Percentiles rank a stretch among this genome's conserved stretches.
Evolutionary conservation across 2,797 vertebrate genomes (phyloP).

Genomic region (Amniataba percoides): DNA sequence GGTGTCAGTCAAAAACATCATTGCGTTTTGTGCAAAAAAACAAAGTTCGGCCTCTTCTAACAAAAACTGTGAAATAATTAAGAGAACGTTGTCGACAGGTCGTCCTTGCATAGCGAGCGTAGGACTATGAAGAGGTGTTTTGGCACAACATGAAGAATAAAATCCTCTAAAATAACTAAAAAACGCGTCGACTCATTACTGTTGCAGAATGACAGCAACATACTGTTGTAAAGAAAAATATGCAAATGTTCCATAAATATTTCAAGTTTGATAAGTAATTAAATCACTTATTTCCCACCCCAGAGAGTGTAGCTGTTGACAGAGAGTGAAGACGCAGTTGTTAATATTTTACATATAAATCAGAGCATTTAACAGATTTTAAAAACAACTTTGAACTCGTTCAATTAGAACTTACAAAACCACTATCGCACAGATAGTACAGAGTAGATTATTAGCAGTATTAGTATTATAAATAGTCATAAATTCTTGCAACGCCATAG

Average conservation of each 20-base stretch:
- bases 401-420: not conserved
- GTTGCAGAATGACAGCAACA: constrained; percentile 12
- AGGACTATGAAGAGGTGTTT: not conserved
- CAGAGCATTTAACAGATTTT: constrained; percentile 21
- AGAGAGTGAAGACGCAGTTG: not conserved
- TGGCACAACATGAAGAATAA: not conserved
- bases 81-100: not conserved
- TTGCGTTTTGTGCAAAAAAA: constrained; percentile 6
- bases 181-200: not conserved
- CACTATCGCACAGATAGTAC: not conserved
- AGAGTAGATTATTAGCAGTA: not conserved
- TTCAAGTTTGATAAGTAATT: constrained; percentile 19
- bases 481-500: not conserved
- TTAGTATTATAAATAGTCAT: not conserved
- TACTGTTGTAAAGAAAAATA: constrained; percentile 12
- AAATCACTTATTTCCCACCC: constrained; percentile 1
- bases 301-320: constrained; percentile 7
- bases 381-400: constrained; percentile 19
- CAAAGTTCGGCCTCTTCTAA: not conserved
- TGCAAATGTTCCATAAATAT: constrained; percentile 25
- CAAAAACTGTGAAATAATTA: not conserved
- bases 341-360: constrained; percentile 39
- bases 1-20: constrained; percentile 8
- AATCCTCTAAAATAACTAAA: not conserved
- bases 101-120: not conserved